These are phyloP conservation scores for Gobio gobio DNA, from an alignment of 2,113 vertebrate genomes.

Conservation along the genomic window DNA sequence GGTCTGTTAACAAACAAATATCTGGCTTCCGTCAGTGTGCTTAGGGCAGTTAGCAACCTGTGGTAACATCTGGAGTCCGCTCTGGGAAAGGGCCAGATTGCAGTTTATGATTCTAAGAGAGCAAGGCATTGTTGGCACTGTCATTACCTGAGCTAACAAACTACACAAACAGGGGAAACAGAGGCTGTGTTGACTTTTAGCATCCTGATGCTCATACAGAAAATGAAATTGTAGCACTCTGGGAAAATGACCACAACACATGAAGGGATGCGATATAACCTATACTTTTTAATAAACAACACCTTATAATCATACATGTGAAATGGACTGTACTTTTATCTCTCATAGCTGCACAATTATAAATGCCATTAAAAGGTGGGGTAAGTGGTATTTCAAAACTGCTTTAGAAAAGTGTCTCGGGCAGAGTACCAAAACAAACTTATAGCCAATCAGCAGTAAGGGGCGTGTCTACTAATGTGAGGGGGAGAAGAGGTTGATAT, in stretches of 20 bases:
- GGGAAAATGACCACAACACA: neutral
- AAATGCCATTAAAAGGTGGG: neutral
- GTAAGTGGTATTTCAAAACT: no score
- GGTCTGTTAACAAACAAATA: slow-evolving; percentile 50
- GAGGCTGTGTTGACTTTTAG: slow-evolving; percentile 45
- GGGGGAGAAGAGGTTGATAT: no score
- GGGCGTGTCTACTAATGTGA: no score
- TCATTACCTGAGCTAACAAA: slow-evolving; percentile 50
- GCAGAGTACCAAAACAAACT: no score
- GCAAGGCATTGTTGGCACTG: slow-evolving; percentile 44
- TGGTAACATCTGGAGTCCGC: slow-evolving; percentile 53
- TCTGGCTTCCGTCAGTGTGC: slow-evolving; percentile 27
- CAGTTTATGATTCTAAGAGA: slow-evolving; percentile 28
- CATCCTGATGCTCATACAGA: slow-evolving; percentile 34
- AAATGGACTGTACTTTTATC: neutral
- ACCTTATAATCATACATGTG: no score
- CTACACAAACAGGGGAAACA: neutral
- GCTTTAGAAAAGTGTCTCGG: no score
- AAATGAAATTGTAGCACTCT: slow-evolving; percentile 3
- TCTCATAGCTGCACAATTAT: neutral
- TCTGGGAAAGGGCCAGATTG: slow-evolving; percentile 47
- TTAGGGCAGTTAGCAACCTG: slow-evolving; percentile 54
- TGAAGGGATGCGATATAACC: neutral
- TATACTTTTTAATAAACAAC: neutral
- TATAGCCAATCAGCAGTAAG: no score